Evolutionary conservation across 1,140 invertebrate genomes (phyloP).

Genomic region (Chrysoperla carnea): DNA sequence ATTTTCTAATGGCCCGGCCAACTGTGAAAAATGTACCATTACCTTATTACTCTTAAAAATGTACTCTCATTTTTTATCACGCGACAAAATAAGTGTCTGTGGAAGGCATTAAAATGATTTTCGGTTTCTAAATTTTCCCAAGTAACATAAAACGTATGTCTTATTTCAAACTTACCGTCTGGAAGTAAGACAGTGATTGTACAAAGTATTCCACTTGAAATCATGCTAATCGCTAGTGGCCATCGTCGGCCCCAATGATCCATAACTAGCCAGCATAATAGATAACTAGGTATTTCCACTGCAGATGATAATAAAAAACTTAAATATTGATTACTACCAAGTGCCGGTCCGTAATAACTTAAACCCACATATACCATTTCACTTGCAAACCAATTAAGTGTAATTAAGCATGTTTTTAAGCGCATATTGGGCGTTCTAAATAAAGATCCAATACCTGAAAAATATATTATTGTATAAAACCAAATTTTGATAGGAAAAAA

Average conservation of each 20-base stretch:
- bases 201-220: conserved; percentile 60
- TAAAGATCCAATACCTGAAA: conserved; percentile 35
- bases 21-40: too few relatives aligned
- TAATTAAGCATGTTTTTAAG: conserved; percentile 47
- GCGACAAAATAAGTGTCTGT: too few relatives aligned
- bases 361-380: conserved; percentile 74
- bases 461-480: too few relatives aligned
- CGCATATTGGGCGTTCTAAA: conserved; percentile 76
- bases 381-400: conserved; percentile 48
- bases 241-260: conserved; percentile 65
- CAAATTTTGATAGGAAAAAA: too few relatives aligned
- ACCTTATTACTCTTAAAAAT: too few relatives aligned
- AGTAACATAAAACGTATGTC: too few relatives aligned
- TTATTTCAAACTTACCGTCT: conserved; percentile 30
- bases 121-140: too few relatives aligned
- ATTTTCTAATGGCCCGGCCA: too few relatives aligned
- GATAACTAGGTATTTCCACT: conserved; percentile 71
- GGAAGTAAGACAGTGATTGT: conserved; percentile 66
- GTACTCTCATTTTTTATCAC: too few relatives aligned
- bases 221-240: conserved; percentile 69
- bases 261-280: conserved; percentile 70
- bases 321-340: conserved; percentile 68
- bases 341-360: conserved; percentile 70
- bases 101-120: too few relatives aligned
- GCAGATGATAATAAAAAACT: conserved; percentile 69